Base-by-base conservation (phyloP, 2,888 invertebrate genomes). In the Osedax frankpressi region DNA sequence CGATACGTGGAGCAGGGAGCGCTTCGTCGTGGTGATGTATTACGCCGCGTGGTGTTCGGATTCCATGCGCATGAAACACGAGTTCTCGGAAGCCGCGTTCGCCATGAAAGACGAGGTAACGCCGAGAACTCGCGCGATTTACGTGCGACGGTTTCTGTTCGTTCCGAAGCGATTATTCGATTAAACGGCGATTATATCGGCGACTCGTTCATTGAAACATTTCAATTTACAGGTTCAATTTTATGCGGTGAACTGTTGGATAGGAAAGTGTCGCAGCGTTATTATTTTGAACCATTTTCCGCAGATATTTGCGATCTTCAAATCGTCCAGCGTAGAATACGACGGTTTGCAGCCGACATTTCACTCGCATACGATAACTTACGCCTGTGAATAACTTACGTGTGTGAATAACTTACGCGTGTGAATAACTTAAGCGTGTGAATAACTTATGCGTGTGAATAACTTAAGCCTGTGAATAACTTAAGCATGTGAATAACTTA, bases 31-130 rank as follows among this genome's bases (percentile, higher is more conserved):
- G 84, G 88, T 94, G 28, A 92, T 94, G 90, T 94, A 92, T 83
- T 94, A 95, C 86, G 94, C 94, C 6, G 93, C 94, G 0, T 95
- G 94, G 94, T 92, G 93, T 86, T 91, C 92, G 0, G 90, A 92
- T 81, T 91, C 91, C 78, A 90, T 92, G 82, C 87, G 87, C 80
- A 89, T 90, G 0, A 87, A 90, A 73, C 85, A 87, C 74, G 90
- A 92, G 80, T 92, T 92, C 86, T 90, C 91, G 79, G 87, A 87
- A 78, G 89, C 90, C 73, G 91, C 92, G 1, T 85, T 85, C 79
- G 87, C 89, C 79, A 88, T 90, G 85, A 87, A 88, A 81, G 87
- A 89, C 77, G 88, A 90, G 84, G 91, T 92, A 84, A 84, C 84
- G 78, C 19, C 44, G 44, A 6, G n/a, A n/a, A n/a, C n/a, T n/a